Base-by-base conservation (phyloP, 2,113 vertebrate genomes). In the Microcebus tavaratra region DNA sequence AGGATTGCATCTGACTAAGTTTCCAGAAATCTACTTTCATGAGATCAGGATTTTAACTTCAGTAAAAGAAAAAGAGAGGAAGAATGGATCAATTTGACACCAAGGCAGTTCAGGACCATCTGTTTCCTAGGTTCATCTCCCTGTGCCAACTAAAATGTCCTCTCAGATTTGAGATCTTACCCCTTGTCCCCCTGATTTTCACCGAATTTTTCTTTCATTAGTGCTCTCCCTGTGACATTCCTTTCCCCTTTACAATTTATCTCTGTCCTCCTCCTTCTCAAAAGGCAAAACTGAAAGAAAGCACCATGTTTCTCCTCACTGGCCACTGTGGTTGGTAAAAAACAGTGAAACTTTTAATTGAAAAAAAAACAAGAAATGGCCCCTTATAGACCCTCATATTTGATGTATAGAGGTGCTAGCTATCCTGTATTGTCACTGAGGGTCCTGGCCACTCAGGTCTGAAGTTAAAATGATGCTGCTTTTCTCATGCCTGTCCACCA, bases 11-110 rank as follows among this genome's bases (percentile, higher is more conserved):
- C 57, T 81, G 59, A 87, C 45, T 65, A 63, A 81, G 27, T 48
- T 88, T 91, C 59, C 75, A 91, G 53, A 88, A 72, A 50, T 73
- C n/a, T 21, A 34, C 45, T 67, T 80, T 84, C 3, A 18, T 57
- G 92, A 85, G 59, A 76, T 82, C 23, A 9, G 36, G 27, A 39
- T 70, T 94, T 92, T 45, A 75, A 86, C 81, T 92, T 95, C 39
- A 36, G 61, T 68, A 57, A 48, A 23, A 79, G 31, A 34, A 39
- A 81, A 81, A 86, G 61, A 65, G 17, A 75, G 11, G 31, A 84
- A 50, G 6, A 68, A 29, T 53, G 27, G 9, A 23, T 83, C 50
- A 18, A 9, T 42, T 68, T 59, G 21, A 9, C 68, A 63, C 53
- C 42, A 25, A 27, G 15, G n/a, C 45, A 36, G 3, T 42, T 67